Base-by-base conservation (phyloP, 2,888 invertebrate genomes). In the Dynastes maya region DNA sequence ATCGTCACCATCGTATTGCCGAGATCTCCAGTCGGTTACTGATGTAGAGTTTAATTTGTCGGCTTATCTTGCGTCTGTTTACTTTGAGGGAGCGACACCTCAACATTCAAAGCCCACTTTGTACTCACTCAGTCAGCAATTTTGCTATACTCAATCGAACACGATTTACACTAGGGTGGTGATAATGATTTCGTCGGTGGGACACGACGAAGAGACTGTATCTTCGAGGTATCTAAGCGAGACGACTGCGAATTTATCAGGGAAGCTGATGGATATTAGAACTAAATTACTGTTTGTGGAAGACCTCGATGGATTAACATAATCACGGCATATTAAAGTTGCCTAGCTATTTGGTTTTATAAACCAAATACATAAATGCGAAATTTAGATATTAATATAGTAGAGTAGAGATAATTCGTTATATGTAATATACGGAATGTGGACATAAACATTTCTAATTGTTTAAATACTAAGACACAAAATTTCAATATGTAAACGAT, bases 21-120 rank as follows among this genome's bases (percentile, higher is more conserved):
- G 51, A 51, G 29, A 51, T 51, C 68, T 68, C 51, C 51, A 51
- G 45, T 45, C 65, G 22, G 68, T 51, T 68, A 68, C 68, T 51
- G 68, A 68, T 79, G 77, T 80, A 61, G 78, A 84, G 83, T 87
- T 87, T 87, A 88, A 88, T 87, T 88, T 86, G 87, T 83, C 85
- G 85, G 86, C 87, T 87, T 87, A 87, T 85, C 85, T 84, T 84
- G 85, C 85, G 84, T 49, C 22, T 88, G 86, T 88, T 88, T 87
- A 84, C 85, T 83, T 83, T 85, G 86, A 85, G 87, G 86, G 86
- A 85, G 68, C 85, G 86, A 86, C 86, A 86, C 86, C 86, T 86
- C 83, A 79, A 68, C 76, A 68, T 68, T 68, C 76, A 68, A 74
- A 74, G 72, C 72, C 84, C 82, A 85, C 85, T 86, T 85, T 84